A percentile compares a stretch with the other conserved stretches of the same genome.
Evolutionary conservation across 2,888 invertebrate genomes (phyloP).

Genomic region (Monopis laevigella): DNA sequence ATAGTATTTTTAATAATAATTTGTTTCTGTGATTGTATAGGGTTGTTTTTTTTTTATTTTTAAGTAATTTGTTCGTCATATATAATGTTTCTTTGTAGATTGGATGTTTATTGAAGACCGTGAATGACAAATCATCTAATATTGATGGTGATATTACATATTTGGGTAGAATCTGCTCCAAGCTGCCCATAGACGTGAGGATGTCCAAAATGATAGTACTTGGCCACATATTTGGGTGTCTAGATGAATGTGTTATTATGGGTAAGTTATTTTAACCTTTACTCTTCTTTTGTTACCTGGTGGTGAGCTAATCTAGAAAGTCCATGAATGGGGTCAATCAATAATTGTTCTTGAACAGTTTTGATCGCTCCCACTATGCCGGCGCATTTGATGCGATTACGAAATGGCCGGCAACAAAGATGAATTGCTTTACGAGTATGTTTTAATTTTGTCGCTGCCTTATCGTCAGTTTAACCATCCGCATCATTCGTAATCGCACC

Average conservation of each 20-base stretch:
- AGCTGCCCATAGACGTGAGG: constrained; percentile 83
- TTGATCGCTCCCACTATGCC: too few relatives aligned
- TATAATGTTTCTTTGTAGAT: constrained; percentile 49
- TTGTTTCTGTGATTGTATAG: background rate
- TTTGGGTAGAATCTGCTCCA: constrained; percentile 84
- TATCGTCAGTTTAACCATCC: too few relatives aligned
- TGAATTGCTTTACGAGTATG: too few relatives aligned
- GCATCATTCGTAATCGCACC: too few relatives aligned
- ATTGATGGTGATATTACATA: constrained; percentile 89
- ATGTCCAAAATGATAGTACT: constrained; percentile 85
- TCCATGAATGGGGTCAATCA: too few relatives aligned
- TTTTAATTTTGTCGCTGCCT: too few relatives aligned
- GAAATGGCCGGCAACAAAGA: too few relatives aligned
- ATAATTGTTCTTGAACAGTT: too few relatives aligned
- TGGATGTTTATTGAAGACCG: constrained; percentile 78
- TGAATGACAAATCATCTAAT: constrained; percentile 52
- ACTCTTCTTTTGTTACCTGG: too few relatives aligned
- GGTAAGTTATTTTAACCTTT: constrained; percentile 40
- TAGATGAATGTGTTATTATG: constrained; percentile 88
- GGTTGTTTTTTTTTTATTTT: background rate
- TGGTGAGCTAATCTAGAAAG: too few relatives aligned
- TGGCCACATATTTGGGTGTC: constrained; percentile 85
- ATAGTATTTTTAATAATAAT: too few relatives aligned
- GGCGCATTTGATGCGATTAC: too few relatives aligned
- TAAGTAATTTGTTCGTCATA: background rate